Conservation (phyloP, 2,113 vertebrate genomes). For the Caranx melampygus region DNA sequence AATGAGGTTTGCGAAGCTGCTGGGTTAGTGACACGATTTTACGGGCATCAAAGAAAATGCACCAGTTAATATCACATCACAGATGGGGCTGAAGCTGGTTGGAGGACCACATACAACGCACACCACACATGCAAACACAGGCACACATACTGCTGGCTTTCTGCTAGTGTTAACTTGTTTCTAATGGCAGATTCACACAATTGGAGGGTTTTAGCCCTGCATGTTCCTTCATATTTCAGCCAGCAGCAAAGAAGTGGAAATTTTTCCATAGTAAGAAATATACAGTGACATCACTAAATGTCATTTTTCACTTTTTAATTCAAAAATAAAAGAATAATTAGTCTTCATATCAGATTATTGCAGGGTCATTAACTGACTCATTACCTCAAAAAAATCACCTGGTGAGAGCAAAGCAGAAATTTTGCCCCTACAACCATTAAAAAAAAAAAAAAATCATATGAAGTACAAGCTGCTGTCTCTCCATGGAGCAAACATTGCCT, state of each 20-base stretch:
- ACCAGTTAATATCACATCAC: conserved; percentile 49
- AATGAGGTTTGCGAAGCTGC: conserved; percentile 12
- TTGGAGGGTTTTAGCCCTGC: conserved; percentile 13
- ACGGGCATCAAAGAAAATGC: conserved; percentile 58
- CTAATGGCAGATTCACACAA: conserved; percentile 36
- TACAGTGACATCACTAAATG: not conserved
- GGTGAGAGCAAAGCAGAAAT: not conserved
- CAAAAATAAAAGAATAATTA: not conserved
- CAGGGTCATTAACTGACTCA: not conserved
- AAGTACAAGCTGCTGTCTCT: conserved; percentile 3
- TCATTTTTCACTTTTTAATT: not conserved
- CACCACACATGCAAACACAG: not conserved
- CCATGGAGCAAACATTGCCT: conserved; percentile 25
- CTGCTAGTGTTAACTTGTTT: conserved; percentile 6
- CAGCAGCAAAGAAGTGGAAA: too few species aligned
- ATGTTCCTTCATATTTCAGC: conserved; percentile 1
- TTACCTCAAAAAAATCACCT: not conserved
- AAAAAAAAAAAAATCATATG: conserved; percentile 23
- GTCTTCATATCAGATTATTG: not conserved
- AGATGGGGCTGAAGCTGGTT: conserved; percentile 50
- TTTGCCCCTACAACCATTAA: not conserved
- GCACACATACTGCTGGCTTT: not conserved
- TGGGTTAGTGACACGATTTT: conserved; percentile 56
- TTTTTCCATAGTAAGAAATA: too few species aligned
- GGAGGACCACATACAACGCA: conserved; percentile 21